phyloP scores from a whole-genome alignment of 2,888 invertebrate species.

The Eledona agricola region DNA sequence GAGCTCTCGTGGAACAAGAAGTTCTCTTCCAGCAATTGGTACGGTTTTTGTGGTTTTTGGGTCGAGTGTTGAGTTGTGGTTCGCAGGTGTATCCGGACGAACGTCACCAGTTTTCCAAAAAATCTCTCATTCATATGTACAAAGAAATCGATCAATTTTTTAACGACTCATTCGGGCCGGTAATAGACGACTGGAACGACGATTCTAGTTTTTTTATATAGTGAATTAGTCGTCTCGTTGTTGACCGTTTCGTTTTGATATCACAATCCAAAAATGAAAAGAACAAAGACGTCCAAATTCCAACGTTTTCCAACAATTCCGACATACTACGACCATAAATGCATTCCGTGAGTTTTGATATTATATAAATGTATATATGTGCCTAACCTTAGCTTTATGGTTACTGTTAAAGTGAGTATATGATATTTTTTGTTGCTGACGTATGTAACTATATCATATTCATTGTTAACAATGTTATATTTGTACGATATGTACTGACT shows the following conservation, averaged over 20 bases:
- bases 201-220: slow-evolving; percentile 61
- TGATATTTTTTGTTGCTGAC: slow-evolving; percentile 33
- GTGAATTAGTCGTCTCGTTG: slow-evolving; percentile 29
- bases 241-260: too few species aligned
- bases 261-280: too few species aligned
- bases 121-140: slow-evolving; percentile 80
- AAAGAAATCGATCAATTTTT: slow-evolving; percentile 87
- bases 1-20: slow-evolving; percentile 81
- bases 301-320: too few species aligned
- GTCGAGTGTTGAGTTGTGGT: background rate
- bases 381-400: slow-evolving; percentile 57
- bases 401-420: slow-evolving; percentile 34
- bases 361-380: slow-evolving; percentile 58
- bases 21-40: slow-evolving; percentile 88
- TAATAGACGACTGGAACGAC: slow-evolving; percentile 60
- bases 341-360: slow-evolving; percentile 46
- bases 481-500: slow-evolving; percentile 61
- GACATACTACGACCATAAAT: slow-evolving; percentile 4
- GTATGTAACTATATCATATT: slow-evolving; percentile 42
- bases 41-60: slow-evolving; percentile 39
- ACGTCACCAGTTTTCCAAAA: slow-evolving; percentile 74
- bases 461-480: slow-evolving; percentile 59
- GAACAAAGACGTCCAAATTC: slow-evolving; percentile 37
- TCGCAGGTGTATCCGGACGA: slow-evolving; percentile 87
- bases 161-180: slow-evolving; percentile 79